Base-by-base conservation (phyloP, 2,797 vertebrate genomes). In the Brotula barbata region DNA sequence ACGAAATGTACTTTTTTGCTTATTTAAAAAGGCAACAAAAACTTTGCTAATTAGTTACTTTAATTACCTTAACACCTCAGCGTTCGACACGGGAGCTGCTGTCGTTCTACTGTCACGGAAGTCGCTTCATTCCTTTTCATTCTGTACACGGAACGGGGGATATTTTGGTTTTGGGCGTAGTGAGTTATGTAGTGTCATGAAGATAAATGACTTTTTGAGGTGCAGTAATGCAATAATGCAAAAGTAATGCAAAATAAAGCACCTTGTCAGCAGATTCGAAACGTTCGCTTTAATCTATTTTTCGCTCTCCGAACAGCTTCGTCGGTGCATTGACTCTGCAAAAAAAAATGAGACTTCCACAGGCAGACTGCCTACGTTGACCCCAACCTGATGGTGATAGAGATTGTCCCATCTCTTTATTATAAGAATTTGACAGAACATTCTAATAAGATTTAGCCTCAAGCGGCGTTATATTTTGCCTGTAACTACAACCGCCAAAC, bases 1-100 rank as follows among this genome's bases (percentile, higher is more conserved):
- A 15, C 4, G 1, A 39, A 14, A 39, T n/a, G 5, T 39, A 39
- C 4, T 39, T 39, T 15, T 39, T 39, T 15, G 1, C 19, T 1
- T 3, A 42, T 28, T 49, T 2, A 28, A 28, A 28, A 28, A 3
- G 10, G 15, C 8, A 3, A 13, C 25, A 14, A 7, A 17, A 7
- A 58, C 44, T 7, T 67, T 46, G 41, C 16, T 6, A 14, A 15
- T 39, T n/a, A 39, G 37, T 36, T 36, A 12, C 34, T 36, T 36
- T 2, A 5, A 5, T 10, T 36, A 6, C 4, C 15, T n/a, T 15
- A 39, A 39, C 21, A 7, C 6, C 2, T 19, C 15, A 20, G 4
- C 1, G n/a, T 58, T 48, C 22, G 17, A 36, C 7, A 11, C 3
- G 23, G 20, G 17, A 51, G 45, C 28, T 21, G 12, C 41, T 41